Conservation (phyloP, 2,113 vertebrate species). For the Podiceps cristatus region DNA sequence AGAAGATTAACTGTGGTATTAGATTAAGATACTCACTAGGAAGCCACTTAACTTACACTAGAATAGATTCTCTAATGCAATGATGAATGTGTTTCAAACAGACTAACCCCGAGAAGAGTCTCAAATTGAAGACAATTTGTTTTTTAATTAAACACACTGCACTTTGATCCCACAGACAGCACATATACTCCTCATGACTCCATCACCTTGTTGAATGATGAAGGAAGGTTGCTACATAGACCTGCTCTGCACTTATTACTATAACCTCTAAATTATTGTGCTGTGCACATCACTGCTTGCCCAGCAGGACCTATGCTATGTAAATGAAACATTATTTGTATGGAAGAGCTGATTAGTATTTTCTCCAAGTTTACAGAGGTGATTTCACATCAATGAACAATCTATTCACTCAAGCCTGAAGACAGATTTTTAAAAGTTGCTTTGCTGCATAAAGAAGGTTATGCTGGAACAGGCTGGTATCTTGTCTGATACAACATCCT, state of each 20-base stretch:
- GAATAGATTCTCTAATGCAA: constrained; percentile 46
- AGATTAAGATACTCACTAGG: constrained; percentile 37
- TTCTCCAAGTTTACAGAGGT: background rate
- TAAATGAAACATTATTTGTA: background rate
- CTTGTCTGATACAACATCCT: background rate
- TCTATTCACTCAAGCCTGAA: background rate
- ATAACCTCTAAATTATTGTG: background rate
- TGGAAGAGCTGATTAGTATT: background rate
- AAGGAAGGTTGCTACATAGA: background rate
- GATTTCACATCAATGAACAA: background rate
- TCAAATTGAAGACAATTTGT: background rate
- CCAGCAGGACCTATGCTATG: background rate
- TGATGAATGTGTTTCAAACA: background rate
- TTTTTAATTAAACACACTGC: background rate
- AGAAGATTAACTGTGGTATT: constrained; percentile 49
- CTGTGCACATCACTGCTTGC: background rate
- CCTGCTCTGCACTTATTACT: background rate
- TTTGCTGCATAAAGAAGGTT: background rate
- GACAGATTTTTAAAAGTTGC: background rate
- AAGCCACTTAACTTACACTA: constrained; percentile 62
- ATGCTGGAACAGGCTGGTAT: background rate
- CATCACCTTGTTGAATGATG: background rate
- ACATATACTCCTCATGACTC: fast-evolving
- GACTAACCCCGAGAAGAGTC: background rate
- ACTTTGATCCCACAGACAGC: background rate